Evolutionary conservation across 2,113 vertebrate genomes (phyloP).

Genomic region (Gambusia affinis): DNA sequence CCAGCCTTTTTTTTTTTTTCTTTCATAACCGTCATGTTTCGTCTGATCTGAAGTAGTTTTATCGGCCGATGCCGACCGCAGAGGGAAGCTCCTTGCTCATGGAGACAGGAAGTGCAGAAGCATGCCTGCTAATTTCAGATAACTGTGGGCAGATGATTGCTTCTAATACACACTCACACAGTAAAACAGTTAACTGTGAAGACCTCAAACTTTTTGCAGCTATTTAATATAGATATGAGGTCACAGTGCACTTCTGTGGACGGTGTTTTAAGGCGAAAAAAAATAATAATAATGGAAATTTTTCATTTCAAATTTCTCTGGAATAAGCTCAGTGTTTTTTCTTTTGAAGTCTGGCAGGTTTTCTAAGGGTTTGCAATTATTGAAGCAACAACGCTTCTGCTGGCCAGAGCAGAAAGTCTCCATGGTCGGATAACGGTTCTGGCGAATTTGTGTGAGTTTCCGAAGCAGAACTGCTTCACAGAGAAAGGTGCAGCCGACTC

Average conservation of each 20-base stretch:
- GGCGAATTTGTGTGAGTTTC: not conserved
- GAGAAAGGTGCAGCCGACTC: not conserved
- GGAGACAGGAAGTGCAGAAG: not conserved
- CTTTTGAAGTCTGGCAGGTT: constrained; percentile 11
- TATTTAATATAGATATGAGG: constrained; percentile 4
- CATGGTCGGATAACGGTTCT: not conserved
- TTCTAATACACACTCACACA: not conserved
- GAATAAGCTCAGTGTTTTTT: not conserved
- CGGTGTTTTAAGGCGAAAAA: constrained; percentile 50
- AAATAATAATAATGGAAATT: not conserved
- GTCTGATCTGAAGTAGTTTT: too few species aligned
- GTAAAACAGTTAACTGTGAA: not conserved
- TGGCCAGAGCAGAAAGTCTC: constrained; percentile 38
- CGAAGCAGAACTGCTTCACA: not conserved
- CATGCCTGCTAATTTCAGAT: too few species aligned
- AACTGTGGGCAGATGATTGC: not conserved
- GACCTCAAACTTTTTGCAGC: not conserved
- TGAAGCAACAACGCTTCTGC: constrained; percentile 22
- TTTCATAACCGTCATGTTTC: too few species aligned
- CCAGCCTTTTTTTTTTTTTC: not conserved
- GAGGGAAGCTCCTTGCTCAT: not conserved
- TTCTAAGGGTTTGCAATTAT: constrained; percentile 24
- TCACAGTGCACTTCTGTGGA: constrained; percentile 1
- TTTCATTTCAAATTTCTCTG: constrained; percentile 1
- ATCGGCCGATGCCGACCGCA: too few species aligned